phyloP scores from a whole-genome alignment of 2,888 invertebrate species.

The Cartodere bifasciata region DNA sequence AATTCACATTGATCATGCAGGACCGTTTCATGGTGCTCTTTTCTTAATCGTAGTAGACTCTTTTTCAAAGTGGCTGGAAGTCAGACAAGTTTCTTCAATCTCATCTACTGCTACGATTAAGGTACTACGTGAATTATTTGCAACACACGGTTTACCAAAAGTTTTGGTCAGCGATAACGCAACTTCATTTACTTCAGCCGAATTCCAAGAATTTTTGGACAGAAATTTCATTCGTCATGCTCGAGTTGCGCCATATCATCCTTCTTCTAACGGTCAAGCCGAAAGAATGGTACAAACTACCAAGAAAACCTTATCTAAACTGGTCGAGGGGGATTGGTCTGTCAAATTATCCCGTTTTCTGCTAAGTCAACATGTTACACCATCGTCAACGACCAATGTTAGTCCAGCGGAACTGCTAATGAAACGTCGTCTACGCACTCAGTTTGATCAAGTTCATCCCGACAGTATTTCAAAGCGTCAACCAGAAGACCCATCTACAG shows the following conservation, averaged over 20 bases:
- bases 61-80: slow-evolving; percentile 14
- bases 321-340: too few relatives aligned
- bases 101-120: slow-evolving; percentile 11
- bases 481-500: too few relatives aligned
- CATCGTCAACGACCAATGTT: too few relatives aligned
- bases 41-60: slow-evolving; percentile 12
- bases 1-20: slow-evolving; percentile 20
- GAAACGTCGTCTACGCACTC: too few relatives aligned
- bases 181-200: slow-evolving; percentile 10
- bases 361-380: too few relatives aligned
- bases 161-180: slow-evolving; percentile 14
- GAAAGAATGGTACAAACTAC: slow-evolving; percentile 11
- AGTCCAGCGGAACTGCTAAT: too few relatives aligned
- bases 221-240: slow-evolving; percentile 10
- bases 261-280: slow-evolving; percentile 13
- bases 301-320: too few relatives aligned
- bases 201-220: slow-evolving; percentile 10
- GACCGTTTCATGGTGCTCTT: slow-evolving; percentile 8
- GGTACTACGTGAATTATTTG: slow-evolving; percentile 11
- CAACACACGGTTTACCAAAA: slow-evolving; percentile 12
- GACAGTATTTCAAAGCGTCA: too few relatives aligned
- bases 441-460: too few relatives aligned
- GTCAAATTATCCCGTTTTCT: too few relatives aligned
- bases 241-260: slow-evolving; percentile 13
- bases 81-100: slow-evolving; percentile 11